Conservation (phyloP, 35 echinoderm and acorn worm genomes). For the Heliocidaris erythrogramma region DNA sequence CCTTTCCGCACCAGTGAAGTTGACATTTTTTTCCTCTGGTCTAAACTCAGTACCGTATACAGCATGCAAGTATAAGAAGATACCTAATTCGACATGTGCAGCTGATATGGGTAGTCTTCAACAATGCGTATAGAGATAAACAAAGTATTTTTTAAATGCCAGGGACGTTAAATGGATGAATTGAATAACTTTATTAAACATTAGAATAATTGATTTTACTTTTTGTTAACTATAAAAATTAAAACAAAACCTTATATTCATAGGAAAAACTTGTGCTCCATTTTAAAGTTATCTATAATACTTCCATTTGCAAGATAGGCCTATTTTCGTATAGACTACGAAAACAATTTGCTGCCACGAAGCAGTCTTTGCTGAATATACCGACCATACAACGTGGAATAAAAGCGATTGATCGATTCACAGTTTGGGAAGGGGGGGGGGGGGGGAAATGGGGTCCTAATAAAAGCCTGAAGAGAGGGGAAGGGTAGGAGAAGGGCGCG, state of each 20-base stretch:
- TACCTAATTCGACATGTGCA: background rate
- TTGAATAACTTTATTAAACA: background rate
- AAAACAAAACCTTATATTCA: no score
- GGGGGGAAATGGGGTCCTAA: no score
- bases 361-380: background rate
- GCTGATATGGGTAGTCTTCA: background rate
- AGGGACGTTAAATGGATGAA: background rate
- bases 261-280: background rate
- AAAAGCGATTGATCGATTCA: no score
- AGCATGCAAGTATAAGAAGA: no score
- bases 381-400: background rate
- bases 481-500: no score
- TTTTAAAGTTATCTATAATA: background rate
- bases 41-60: no score
- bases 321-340: background rate
- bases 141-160: no score
- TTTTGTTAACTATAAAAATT: background rate
- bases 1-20: conserved; percentile 43
- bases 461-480: no score
- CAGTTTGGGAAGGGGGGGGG: no score
- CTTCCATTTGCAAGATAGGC: background rate
- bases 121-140: background rate
- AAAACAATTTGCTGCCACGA: background rate
- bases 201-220: background rate
- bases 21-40: background rate